Evolutionary conservation across 2,888 invertebrate species (phyloP).

Genomic region (Aquatica leii): DNA sequence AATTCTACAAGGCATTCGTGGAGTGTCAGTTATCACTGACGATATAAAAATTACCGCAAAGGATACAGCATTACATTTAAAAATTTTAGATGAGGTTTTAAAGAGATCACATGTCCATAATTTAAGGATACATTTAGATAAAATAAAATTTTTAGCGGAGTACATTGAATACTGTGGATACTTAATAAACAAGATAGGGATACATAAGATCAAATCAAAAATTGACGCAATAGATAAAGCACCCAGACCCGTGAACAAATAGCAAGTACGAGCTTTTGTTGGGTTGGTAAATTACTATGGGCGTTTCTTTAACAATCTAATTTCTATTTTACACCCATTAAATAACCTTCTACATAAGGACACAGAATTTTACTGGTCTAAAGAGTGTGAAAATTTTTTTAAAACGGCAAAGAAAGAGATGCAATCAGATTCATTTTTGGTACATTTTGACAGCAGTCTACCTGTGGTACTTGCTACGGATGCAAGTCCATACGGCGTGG

Average conservation of each 20-base stretch:
- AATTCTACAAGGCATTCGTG: background rate
- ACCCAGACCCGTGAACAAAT: slow-evolving; percentile 1
- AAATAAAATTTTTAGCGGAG: slow-evolving; percentile 1
- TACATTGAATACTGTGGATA: no score
- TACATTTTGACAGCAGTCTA: no score
- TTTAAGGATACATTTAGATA: background rate
- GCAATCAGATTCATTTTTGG: no score
- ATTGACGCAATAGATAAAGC: slow-evolving; percentile 3
- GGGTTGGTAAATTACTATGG: slow-evolving; percentile 13
- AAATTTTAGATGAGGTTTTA: no score
- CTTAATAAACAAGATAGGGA: background rate
- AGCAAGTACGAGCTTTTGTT: slow-evolving; percentile 4
- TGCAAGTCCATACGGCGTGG: no score
- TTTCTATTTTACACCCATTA: slow-evolving; percentile 11
- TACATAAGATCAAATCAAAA: slow-evolving; percentile 6
- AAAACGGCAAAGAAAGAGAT: background rate
- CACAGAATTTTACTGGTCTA: background rate
- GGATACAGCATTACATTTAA: background rate
- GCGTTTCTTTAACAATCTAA: slow-evolving; percentile 5
- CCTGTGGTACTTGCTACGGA: no score
- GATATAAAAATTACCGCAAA: background rate
- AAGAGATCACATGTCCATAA: background rate
- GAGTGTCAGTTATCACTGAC: background rate
- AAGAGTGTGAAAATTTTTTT: background rate
- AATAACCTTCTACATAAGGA: slow-evolving; percentile 2